These are phyloP conservation scores for Pimpla rufipes DNA, from an alignment of 2,888 invertebrate species.

Conservation along the genomic window DNA sequence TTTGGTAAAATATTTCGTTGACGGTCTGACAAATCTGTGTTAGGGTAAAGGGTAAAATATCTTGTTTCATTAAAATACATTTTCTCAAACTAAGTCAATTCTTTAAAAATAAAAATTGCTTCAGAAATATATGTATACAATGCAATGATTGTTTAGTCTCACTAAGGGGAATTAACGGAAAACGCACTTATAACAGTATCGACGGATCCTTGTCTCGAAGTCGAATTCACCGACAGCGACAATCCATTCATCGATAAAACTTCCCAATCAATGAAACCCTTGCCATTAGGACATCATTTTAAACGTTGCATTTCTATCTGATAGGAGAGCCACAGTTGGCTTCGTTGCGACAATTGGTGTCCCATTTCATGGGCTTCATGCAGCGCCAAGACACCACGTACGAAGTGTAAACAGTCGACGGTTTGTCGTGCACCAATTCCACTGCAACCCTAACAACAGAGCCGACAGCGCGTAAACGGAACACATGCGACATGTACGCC, in stretches of 20 bases:
- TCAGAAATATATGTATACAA: too few species aligned
- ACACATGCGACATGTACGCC: not conserved
- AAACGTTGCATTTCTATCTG: not conserved
- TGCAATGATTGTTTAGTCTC: too few species aligned
- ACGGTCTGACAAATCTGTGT: too few species aligned
- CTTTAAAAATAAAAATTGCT: not conserved
- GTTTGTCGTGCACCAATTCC: not conserved
- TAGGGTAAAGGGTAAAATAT: too few species aligned
- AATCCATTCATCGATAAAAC: not conserved
- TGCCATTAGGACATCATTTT: not conserved
- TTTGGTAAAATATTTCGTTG: too few species aligned
- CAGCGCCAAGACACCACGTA: not conserved
- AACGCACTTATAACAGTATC: too few species aligned
- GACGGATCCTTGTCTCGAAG: too few species aligned
- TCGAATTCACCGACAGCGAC: too few species aligned
- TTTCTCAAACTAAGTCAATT: too few species aligned
- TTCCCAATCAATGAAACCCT: not conserved
- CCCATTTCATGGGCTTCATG: constrained; percentile 17
- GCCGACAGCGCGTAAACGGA: not conserved
- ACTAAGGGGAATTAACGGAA: too few species aligned
- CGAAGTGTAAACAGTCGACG: constrained; percentile 8
- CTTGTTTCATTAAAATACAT: too few species aligned
- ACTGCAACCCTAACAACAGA: not conserved
- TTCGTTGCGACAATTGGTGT: not conserved
- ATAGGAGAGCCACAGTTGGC: not conserved